Base-by-base conservation (phyloP, 2,797 vertebrate genomes). In the Anabacerthia variegaticeps region DNA sequence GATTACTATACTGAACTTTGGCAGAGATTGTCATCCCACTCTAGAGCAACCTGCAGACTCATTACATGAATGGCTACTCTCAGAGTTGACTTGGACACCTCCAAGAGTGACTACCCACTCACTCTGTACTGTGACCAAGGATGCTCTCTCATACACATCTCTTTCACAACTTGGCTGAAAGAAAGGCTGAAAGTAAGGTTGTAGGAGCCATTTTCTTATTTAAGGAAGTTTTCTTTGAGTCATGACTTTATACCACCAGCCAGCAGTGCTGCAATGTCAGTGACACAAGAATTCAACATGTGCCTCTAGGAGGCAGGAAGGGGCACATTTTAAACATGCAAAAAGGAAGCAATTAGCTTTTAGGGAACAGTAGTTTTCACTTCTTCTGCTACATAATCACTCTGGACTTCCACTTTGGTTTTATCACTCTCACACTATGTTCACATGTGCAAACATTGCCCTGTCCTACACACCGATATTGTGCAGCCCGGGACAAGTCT, bases 81-180 rank as follows among this genome's bases (percentile, higher is more conserved):
- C 21, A 55, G 39, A 58, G 32, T 10, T 21, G 19, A 48, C 49
- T 2, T n/a, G 61, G 37, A 63, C 24, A 34, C 36, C 32, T 66
- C 24, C 22, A 54, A 2, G 13, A 52, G 65, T 2, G 14, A 67
- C 39, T 7, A 30, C 15, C 7, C 43, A 24, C 18, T 6, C 3
- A 36, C 18, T 62, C 48, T 1, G 1, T 14, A 17, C 34, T 7
- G 16, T 7, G 14, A 63, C 14, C 3, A 3, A 0, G 4, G 1
- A 2, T 12, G 4, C 30, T 43, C 30, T 36, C 36, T 55, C 66
- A 17, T 1, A 12, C 12, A n/a, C 8, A 6, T 55, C 34, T 37
- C 46, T 56, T 59, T n/a, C 22, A 56, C 23, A 55, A n/a, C n/a
- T 36, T 18, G 12, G 32, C 39, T 78, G 51, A 78, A 68, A 68